Base-by-base conservation (phyloP, 2,797 vertebrate species). In the Scleropages formosus region DNA sequence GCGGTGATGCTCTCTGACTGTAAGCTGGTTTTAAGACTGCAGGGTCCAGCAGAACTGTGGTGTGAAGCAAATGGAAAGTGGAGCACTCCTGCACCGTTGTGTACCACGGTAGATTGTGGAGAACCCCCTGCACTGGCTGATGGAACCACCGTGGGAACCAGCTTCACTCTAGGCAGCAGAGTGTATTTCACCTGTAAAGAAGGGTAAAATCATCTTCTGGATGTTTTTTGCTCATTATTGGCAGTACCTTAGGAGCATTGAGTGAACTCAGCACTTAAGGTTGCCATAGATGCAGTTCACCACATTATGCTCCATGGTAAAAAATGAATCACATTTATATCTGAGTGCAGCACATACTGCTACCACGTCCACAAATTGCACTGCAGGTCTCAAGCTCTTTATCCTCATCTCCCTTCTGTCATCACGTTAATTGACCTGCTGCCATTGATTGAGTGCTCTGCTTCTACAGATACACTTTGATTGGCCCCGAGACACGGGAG, bases 181-280 rank as follows among this genome's bases (percentile, higher is more conserved):
- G 91, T 98, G 84, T 90, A 93, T 86, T 98, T 97, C 78, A 88
- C 79, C 27, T 99, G 98, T 90, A 98, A 95, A 90, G 94, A 99
- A 92, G 98, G 98, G 98, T 99, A 94, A 88, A 7, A 53, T 71
- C 61, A 22, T 47, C 8, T 22, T 68, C 22, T n/a, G 12, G 8
- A n/a, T n/a, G n/a, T 3, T n/a, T 39, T 39, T 12, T 66, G 13
- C 24, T 39, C 4, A 12, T 39, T 39, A 39, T 6, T n/a, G n/a
- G n/a, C 31, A 2, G 64, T 66, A 13, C 39, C 39, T 66, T 12
- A 9, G 12, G 12, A 13, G 12, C 10, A 58, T 3, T 58, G 53
- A 58, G 53, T 56, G 2, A 18, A 6, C 13, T 4, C 12, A 9
- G 13, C 53, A 58, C 13, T 12, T 13, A 12, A n/a, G 58, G 13